A percentile compares a stretch with the other conserved stretches of the same genome.
These are phyloP conservation scores for Pedicia rivosa DNA, from an alignment of 2,888 invertebrate species.

Conservation along the genomic window DNA sequence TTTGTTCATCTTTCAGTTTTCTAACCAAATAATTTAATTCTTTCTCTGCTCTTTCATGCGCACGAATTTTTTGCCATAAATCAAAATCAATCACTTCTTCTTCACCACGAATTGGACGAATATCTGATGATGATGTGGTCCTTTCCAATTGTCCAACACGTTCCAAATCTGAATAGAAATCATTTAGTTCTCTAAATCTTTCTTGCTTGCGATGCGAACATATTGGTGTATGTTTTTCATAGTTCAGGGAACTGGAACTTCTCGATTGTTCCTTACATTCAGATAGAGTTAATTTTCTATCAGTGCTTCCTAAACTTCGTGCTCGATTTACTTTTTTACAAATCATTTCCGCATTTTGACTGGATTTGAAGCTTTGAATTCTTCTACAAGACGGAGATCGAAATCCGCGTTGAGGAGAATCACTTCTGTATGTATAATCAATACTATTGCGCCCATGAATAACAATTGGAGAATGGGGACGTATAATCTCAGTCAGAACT, in stretches of 20 bases:
- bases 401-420: slow-evolving; percentile 33
- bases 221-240: slow-evolving; percentile 41
- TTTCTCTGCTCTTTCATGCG: slow-evolving; percentile 63
- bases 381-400: slow-evolving; percentile 51
- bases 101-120: slow-evolving; percentile 54
- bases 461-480: slow-evolving; percentile 29
- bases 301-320: slow-evolving; percentile 48
- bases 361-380: slow-evolving; percentile 33
- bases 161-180: slow-evolving; percentile 73
- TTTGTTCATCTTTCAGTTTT: slow-evolving; percentile 62
- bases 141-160: slow-evolving; percentile 68
- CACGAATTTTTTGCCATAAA: slow-evolving; percentile 66
- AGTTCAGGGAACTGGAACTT: slow-evolving; percentile 20
- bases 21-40: slow-evolving; percentile 62
- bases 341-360: slow-evolving; percentile 10
- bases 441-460: slow-evolving; percentile 20
- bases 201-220: slow-evolving; percentile 50
- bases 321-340: slow-evolving; percentile 37
- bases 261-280: slow-evolving; percentile 24
- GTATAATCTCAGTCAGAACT: slow-evolving; percentile 29
- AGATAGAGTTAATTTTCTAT: slow-evolving; percentile 23
- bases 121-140: slow-evolving; percentile 50
- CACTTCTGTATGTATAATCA: slow-evolving; percentile 32
- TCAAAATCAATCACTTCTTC: slow-evolving; percentile 77
- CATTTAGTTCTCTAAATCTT: slow-evolving; percentile 68